A percentile compares a stretch with the other conserved stretches of the same genome.
These are phyloP conservation scores for Eristalinus aeneus DNA, from an alignment of 2,888 invertebrate species.

Conservation along the genomic window DNA sequence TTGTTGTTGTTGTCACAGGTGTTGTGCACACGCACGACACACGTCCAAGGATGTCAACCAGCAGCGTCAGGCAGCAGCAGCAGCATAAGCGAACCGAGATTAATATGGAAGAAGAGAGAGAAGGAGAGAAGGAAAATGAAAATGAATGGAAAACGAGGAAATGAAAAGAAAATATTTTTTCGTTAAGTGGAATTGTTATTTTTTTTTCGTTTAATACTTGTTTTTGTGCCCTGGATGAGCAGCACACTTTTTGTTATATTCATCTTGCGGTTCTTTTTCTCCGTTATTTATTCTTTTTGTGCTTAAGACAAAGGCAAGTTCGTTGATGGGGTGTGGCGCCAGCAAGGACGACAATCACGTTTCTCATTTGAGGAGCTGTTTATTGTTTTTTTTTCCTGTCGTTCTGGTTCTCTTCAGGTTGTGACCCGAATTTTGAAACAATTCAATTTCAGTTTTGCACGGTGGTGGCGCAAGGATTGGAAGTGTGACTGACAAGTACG, in stretches of 20 bases:
- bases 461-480: not conserved
- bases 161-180: constrained; percentile 56
- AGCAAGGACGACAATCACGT: not conserved
- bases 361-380: not conserved
- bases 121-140: constrained; percentile 25
- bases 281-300: not conserved
- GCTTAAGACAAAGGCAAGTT: not conserved
- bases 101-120: constrained; percentile 47
- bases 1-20: constrained; percentile 41
- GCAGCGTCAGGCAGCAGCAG: constrained; percentile 41
- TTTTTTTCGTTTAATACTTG: not conserved
- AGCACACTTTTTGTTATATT: not conserved
- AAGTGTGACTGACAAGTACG: not conserved
- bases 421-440: not conserved
- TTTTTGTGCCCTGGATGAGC: not conserved
- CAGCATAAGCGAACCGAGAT: constrained; percentile 15
- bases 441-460: not conserved
- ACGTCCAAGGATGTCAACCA: constrained; percentile 23
- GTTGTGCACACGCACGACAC: not conserved
- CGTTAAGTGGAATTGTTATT: constrained; percentile 25
- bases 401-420: not conserved
- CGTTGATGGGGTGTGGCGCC: not conserved
- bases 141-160: constrained; percentile 31
- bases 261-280: not conserved
- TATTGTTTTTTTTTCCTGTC: not conserved